Percentiles rank a stretch among this genome's conserved stretches.
Conservation (phyloP, 2,888 invertebrate species). For the Isotomurus palustris region DNA sequence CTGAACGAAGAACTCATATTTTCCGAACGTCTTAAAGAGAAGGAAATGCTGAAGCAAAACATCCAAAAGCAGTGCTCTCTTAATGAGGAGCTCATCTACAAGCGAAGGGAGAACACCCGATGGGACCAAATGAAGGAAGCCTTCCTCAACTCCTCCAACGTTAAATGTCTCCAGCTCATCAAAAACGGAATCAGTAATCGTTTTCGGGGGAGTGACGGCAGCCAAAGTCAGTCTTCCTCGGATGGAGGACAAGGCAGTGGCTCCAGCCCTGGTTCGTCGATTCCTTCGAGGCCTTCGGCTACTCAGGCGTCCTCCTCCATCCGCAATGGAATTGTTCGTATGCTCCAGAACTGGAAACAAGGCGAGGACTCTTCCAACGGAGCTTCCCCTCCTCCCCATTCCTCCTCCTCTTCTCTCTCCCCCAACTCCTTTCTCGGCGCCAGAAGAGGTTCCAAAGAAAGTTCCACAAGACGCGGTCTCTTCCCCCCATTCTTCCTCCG, state of each 20-base stretch:
- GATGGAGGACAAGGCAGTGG: not conserved
- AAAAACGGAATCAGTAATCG: slow-evolving; percentile 72
- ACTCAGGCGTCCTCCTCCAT: slow-evolving; percentile 51
- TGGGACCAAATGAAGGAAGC: slow-evolving; percentile 64
- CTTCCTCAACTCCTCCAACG: slow-evolving; percentile 66
- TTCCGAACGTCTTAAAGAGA: slow-evolving; percentile 75
- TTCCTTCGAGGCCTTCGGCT: not conserved
- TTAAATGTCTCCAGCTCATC: slow-evolving; percentile 70
- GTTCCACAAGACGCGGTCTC: slow-evolving; percentile 26
- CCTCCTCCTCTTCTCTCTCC: slow-evolving; percentile 18
- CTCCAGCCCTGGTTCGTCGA: not conserved
- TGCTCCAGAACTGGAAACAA: slow-evolving; percentile 75
- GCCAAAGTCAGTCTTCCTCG: not conserved
- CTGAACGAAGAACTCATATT: slow-evolving; percentile 86
- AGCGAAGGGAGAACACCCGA: slow-evolving; percentile 12
- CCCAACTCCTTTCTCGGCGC: slow-evolving; percentile 54
- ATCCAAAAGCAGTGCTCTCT: slow-evolving; percentile 85
- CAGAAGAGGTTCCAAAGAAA: slow-evolving; percentile 34
- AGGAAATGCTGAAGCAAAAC: slow-evolving; percentile 70
- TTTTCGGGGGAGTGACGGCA: slow-evolving; percentile 22
- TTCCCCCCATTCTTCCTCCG: slow-evolving; percentile 46
- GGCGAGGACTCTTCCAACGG: slow-evolving; percentile 51
- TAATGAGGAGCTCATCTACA: slow-evolving; percentile 76
- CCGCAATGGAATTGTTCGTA: slow-evolving; percentile 74
- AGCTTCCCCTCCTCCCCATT: not conserved